A percentile compares a stretch with the other conserved stretches of the same genome.
Evolutionary conservation across 1,140 invertebrate species (phyloP).

Genomic region (Prorops nasuta): DNA sequence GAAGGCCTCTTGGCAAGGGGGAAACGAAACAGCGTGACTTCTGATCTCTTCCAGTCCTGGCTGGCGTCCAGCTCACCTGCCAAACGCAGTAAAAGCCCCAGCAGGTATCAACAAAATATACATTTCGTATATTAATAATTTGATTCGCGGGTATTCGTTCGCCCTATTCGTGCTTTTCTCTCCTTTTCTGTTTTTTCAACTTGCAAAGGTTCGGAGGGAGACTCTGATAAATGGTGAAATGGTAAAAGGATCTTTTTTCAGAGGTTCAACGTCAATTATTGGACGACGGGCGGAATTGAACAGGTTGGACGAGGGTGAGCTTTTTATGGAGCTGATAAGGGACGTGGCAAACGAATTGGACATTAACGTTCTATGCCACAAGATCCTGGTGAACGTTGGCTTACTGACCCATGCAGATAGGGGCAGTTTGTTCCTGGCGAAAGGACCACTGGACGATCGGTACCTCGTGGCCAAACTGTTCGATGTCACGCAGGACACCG

Average conservation of each 20-base stretch:
- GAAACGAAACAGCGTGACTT: constrained; percentile 75
- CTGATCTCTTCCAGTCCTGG: constrained; percentile 82
- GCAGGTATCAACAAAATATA: no score
- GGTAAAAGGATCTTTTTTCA: constrained; percentile 12
- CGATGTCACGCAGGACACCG: constrained; percentile 86
- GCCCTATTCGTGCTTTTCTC: no score
- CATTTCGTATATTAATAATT: no score
- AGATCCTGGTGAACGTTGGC: constrained; percentile 89
- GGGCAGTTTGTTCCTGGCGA: constrained; percentile 83
- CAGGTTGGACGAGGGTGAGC: constrained; percentile 73
- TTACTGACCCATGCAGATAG: constrained; percentile 83
- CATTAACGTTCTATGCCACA: constrained; percentile 89
- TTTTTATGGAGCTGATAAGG: constrained; percentile 90
- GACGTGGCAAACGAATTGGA: constrained; percentile 92
- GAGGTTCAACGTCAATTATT: constrained; percentile 44
- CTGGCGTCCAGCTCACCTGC: constrained; percentile 69
- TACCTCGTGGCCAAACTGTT: constrained; percentile 89
- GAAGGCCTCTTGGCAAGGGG: constrained; percentile 31
- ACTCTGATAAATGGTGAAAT: no score
- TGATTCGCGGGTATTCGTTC: no score
- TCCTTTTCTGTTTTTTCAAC: no score
- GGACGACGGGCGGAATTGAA: constrained; percentile 60
- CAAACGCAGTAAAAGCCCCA: constrained; percentile 55
- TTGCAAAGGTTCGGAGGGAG: no score
- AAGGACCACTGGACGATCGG: constrained; percentile 71